These are phyloP conservation scores for Larimichthys crocea DNA, from an alignment of 2,113 vertebrate genomes.

Conservation along the genomic window DNA sequence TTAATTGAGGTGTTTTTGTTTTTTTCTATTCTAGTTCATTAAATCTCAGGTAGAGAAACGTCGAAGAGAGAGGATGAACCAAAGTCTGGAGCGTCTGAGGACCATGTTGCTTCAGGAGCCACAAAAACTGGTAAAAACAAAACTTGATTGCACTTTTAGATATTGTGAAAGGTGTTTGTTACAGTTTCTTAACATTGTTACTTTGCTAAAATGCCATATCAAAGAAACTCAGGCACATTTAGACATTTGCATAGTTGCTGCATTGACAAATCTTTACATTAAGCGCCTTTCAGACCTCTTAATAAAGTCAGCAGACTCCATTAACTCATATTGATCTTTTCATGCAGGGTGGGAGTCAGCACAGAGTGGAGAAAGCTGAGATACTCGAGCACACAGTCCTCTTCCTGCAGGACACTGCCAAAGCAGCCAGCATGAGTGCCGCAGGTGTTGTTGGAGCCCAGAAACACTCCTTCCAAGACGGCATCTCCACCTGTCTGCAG, in stretches of 20 bases:
- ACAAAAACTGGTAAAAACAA: constrained; percentile 80
- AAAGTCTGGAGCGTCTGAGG: constrained; percentile 85
- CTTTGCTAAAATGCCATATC: no score
- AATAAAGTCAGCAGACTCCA: neutral
- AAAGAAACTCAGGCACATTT: neutral
- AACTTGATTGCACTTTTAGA: no score
- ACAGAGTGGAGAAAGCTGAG: constrained; percentile 89
- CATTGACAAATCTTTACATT: no score
- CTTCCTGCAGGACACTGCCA: constrained; percentile 69
- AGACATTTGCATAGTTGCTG: neutral
- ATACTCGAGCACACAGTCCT: constrained; percentile 86
- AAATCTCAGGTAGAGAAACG: constrained; percentile 89
- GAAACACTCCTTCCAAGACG: constrained; percentile 65
- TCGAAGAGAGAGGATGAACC: constrained; percentile 88
- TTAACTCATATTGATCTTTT: neutral
- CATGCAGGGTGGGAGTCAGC: constrained; percentile 79
- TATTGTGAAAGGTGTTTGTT: no score
- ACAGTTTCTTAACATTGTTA: no score
- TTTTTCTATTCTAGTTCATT: constrained; percentile 76
- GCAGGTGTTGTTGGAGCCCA: constrained; percentile 5
- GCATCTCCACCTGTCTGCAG: constrained; percentile 79
- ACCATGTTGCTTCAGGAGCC: constrained; percentile 82
- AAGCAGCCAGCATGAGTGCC: neutral
- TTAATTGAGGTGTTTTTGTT: neutral
- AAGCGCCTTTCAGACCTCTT: no score